phyloP scores from a whole-genome alignment of 2,113 vertebrate species.

The Strix uralensis region DNA sequence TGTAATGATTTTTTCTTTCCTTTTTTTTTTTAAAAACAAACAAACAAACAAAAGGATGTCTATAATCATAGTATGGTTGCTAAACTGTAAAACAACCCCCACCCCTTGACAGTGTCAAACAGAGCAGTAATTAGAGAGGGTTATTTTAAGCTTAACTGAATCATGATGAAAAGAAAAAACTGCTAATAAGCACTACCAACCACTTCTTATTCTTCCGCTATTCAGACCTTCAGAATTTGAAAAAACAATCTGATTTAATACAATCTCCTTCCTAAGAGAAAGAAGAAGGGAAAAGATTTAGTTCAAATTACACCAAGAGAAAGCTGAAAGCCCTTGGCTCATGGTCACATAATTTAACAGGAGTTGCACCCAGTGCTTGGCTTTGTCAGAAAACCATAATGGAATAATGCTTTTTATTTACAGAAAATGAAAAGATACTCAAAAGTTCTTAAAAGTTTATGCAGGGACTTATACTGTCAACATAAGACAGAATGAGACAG shows the following conservation, averaged over 20 bases:
- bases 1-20: not conserved
- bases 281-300: not conserved
- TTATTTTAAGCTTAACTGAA: constrained; percentile 24
- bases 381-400: not conserved
- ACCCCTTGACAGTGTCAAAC: not conserved
- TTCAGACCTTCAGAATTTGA: not conserved
- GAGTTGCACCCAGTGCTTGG: not conserved
- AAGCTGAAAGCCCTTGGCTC: not conserved
- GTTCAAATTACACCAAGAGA: not conserved
- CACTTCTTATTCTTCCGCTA: not conserved
- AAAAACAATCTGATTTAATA: not conserved
- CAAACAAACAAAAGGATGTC: not conserved
- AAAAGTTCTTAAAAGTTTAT: not conserved
- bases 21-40: not conserved
- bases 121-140: not conserved
- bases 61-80: not conserved
- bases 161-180: not conserved
- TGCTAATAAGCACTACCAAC: not conserved
- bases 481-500: not conserved
- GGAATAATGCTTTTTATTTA: not conserved
- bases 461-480: not conserved
- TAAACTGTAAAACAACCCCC: not conserved
- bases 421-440: not conserved
- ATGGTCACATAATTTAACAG: not conserved
- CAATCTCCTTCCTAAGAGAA: not conserved